Base-by-base conservation (phyloP, 2,888 invertebrate species). In the Stenolophus ochropezus region DNA sequence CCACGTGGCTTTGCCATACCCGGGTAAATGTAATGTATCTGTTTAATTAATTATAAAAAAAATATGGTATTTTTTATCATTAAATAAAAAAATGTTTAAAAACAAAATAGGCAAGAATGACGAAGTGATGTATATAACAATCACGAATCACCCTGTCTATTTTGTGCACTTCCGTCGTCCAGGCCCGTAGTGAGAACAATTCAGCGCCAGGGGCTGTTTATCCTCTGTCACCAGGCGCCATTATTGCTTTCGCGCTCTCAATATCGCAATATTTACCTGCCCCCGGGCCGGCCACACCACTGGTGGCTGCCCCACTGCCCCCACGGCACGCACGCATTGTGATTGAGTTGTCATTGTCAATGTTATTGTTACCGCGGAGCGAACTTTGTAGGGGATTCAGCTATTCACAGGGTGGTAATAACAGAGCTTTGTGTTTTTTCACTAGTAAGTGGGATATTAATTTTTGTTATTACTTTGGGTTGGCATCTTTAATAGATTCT, bases 261-360 rank as follows among this genome's bases (percentile, higher is more conserved):
- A 69, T 69, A 53, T 47, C 51, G 69, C 51, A 79, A 71, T 79
- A 79, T 79, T 79, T 79, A 69, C 33, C 53, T 53, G 79, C 53
- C 79, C 33, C 27, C 53, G 53, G 79, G 78, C 21, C 2, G 14
- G 65, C 25, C 65, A 27, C 79, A 18, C 23, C 58, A 27, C n/a
- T 21, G 47, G 53, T 21, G 47, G 53, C 14, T 53, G 8, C 75
- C 53, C 25, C 18, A n/a, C 58, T 21, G 21, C 23, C 47, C 51
- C 69, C 49, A 51, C 65, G 20, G 51, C 76, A 76, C 76, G 56
- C 58, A 76, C 76, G 76, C 65, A 69, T 65, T 79, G 79, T 65
- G 69, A 79, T 14, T 14, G 79, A 71, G 69, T 79, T 79, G 79
- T 69, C 79, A 79, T 79, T 79, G 79, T 69, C 79, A 79, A 25